Conservation (phyloP, 2,113 vertebrate species). For the Gulo gulo region DNA sequence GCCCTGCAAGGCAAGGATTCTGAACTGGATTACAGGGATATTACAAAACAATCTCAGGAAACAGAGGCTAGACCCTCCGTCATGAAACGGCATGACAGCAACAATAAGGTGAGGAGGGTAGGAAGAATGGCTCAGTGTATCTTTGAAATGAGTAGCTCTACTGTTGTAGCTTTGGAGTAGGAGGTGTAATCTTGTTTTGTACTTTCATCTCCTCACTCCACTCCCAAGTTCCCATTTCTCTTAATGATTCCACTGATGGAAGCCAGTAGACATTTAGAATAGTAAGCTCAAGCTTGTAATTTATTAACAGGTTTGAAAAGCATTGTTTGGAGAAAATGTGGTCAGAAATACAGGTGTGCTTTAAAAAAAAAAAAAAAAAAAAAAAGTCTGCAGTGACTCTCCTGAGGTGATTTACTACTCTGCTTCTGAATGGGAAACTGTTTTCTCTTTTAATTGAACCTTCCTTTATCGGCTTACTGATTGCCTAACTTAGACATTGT, state of each 20-base stretch:
- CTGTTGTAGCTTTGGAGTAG: constrained; percentile 62
- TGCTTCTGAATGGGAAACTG: constrained; percentile 37
- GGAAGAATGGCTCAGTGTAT: constrained; percentile 49
- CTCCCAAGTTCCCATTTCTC: constrained; percentile 12
- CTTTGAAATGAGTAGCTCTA: constrained; percentile 53
- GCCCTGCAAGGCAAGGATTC: constrained; percentile 78
- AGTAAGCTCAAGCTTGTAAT: not conserved
- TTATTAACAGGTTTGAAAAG: constrained; percentile 58
- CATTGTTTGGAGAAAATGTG: constrained; percentile 17
- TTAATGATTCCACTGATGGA: constrained; percentile 32
- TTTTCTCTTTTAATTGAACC: constrained; percentile 23
- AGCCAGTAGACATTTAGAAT: constrained; percentile 12
- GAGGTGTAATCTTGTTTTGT: constrained; percentile 1
- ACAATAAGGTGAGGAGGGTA: constrained; percentile 83
- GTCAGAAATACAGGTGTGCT: constrained; percentile 31
- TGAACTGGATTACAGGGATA: constrained; percentile 74
- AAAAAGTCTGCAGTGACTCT: constrained; percentile 33
- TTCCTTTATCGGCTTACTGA: constrained; percentile 35
- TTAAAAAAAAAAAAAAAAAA: not conserved
- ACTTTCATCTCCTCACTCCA: constrained; percentile 42
- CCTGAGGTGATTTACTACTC: constrained; percentile 31
- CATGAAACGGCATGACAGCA: constrained; percentile 71
- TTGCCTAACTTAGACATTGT: constrained; percentile 7
- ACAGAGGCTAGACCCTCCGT: constrained; percentile 72
- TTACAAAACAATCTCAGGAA: constrained; percentile 78